Evolutionary conservation across 1,140 invertebrate genomes (phyloP).

Genomic region (Anastrepha ludens): DNA sequence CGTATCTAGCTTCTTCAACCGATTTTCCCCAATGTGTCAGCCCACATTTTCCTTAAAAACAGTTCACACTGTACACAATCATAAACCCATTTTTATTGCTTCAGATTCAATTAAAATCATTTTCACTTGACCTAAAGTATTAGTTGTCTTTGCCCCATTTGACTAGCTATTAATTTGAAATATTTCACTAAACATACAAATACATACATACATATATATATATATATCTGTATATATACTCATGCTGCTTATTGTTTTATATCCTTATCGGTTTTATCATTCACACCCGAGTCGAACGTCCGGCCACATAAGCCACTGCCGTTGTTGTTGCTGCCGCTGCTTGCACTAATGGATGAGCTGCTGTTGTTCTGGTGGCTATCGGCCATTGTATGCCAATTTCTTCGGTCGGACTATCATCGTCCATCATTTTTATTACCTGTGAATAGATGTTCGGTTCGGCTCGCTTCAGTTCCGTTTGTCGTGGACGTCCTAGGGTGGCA

Average conservation of each 20-base stretch:
- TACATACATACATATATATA: not conserved
- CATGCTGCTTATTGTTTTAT: slow-evolving; percentile 45
- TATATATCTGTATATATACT: not conserved
- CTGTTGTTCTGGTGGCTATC: not conserved
- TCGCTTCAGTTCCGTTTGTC: slow-evolving; percentile 74
- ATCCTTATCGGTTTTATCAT: slow-evolving; percentile 32
- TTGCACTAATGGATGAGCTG: slow-evolving; percentile 22
- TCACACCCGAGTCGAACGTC: slow-evolving; percentile 50
- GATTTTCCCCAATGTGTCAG: too few species aligned
- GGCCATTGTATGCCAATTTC: slow-evolving; percentile 40
- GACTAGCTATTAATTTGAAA: slow-evolving; percentile 28
- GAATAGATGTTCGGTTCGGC: slow-evolving; percentile 79
- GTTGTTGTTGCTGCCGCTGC: slow-evolving; percentile 45
- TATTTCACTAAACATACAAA: not conserved
- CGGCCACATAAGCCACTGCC: slow-evolving; percentile 41
- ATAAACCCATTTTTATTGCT: slow-evolving; percentile 20
- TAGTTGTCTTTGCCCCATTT: not conserved
- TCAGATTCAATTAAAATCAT: slow-evolving; percentile 4
- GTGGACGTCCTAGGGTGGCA: slow-evolving; percentile 76
- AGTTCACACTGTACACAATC: too few species aligned
- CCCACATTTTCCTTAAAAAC: too few species aligned
- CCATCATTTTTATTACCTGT: slow-evolving; percentile 75
- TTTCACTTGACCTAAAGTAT: slow-evolving; percentile 24
- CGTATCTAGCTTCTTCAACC: too few species aligned
- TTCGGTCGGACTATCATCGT: slow-evolving; percentile 41